Conservation (phyloP, 2,797 vertebrate genomes). For the Cyclura pinguis region DNA sequence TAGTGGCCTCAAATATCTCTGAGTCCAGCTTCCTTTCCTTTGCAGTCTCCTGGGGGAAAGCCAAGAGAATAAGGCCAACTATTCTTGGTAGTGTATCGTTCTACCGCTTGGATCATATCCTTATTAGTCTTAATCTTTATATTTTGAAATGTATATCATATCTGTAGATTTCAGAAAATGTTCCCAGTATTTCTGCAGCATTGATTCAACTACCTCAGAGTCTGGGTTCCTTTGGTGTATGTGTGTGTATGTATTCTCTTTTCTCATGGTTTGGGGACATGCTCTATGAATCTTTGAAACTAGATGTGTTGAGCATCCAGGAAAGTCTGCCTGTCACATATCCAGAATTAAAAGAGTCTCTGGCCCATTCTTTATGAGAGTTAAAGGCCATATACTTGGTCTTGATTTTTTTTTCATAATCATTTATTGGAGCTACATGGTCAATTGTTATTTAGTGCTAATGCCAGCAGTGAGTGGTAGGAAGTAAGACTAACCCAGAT, state of each 20-base stretch:
- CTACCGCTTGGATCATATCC: not conserved
- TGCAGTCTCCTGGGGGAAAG: not conserved
- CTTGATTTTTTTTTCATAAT: not conserved
- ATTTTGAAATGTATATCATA: not conserved
- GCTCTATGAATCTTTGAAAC: not conserved
- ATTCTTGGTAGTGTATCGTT: not conserved
- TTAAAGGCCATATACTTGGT: not conserved
- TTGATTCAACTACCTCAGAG: not conserved
- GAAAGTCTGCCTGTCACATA: not conserved
- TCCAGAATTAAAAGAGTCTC: not conserved
- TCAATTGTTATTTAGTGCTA: not conserved
- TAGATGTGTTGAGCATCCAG: not conserved
- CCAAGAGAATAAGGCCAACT: not conserved
- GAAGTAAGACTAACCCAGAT: not conserved
- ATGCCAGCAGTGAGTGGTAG: not conserved
- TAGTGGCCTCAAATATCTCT: not conserved
- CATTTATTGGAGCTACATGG: not conserved
- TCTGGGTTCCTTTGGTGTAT: too few species aligned
- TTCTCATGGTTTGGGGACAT: not conserved
- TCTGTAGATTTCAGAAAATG: not conserved
- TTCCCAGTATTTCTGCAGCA: not conserved
- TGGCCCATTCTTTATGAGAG: not conserved
- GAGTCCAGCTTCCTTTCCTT: too few species aligned
- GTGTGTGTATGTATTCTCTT: not conserved
- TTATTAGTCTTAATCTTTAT: not conserved